Evolutionary conservation across 2,797 vertebrate species (phyloP).

Genomic region (Crenichthys baileyi): DNA sequence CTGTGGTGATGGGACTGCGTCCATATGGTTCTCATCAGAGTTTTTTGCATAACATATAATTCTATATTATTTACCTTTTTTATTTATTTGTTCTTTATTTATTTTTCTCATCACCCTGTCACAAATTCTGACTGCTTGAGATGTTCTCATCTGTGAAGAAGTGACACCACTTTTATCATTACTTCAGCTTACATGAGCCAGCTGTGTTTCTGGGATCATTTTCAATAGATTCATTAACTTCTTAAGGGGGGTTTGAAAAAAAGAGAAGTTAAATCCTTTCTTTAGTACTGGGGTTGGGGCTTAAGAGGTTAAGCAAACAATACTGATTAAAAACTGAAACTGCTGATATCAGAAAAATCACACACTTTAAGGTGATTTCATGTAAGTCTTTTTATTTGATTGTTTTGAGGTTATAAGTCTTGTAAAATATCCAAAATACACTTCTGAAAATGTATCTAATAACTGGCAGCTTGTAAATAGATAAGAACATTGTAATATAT

Average conservation of each 20-base stretch:
- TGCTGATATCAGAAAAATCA: background rate
- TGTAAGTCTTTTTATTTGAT: background rate
- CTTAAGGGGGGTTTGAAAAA: too few species aligned
- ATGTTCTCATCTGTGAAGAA: background rate
- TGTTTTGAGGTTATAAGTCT: conserved; percentile 9
- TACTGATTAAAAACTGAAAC: background rate
- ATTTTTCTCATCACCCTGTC: background rate
- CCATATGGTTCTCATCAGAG: background rate
- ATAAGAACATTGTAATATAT: background rate
- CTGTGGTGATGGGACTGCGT: background rate
- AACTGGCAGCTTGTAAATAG: background rate
- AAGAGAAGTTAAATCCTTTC: too few species aligned
- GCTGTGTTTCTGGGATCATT: conserved; percentile 68
- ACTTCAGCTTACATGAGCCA: background rate
- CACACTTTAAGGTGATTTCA: background rate
- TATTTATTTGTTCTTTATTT: background rate
- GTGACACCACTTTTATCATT: background rate
- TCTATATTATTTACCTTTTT: background rate
- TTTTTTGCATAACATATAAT: background rate
- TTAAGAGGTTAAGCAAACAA: conserved; percentile 2
- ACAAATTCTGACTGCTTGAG: background rate
- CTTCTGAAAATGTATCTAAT: background rate
- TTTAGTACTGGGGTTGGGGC: too few species aligned
- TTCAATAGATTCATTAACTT: conserved; percentile 24
- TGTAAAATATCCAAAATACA: conserved; percentile 36